Conservation (phyloP, 2,797 vertebrate species). For the Arremon brunneinucha region DNA sequence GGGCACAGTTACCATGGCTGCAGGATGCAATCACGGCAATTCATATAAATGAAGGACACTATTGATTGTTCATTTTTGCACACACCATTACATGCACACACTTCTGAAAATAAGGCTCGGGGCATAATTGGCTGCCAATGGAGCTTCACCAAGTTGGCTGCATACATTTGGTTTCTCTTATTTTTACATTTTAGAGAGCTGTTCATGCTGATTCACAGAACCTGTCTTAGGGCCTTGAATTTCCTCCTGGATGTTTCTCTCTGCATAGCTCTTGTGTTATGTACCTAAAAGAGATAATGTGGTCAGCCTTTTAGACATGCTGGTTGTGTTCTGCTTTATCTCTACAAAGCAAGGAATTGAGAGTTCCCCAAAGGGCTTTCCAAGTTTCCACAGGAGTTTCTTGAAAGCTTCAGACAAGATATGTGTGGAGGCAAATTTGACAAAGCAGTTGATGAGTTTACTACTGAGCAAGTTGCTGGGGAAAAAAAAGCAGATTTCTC, state of each 20-base stretch:
- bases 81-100: constrained; percentile 26
- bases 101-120: not conserved
- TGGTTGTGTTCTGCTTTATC: not conserved
- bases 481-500: not conserved
- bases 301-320: not conserved
- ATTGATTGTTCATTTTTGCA: constrained; percentile 39
- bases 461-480: not conserved
- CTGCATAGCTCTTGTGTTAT: not conserved
- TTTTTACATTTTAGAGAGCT: not conserved
- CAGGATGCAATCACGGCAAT: not conserved
- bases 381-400: not conserved
- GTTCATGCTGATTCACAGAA: not conserved
- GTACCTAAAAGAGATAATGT: not conserved
- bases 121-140: constrained; percentile 25
- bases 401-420: not conserved
- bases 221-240: not conserved
- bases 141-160: constrained; percentile 25
- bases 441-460: not conserved
- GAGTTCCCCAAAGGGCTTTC: not conserved
- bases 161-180: not conserved
- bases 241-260: not conserved
- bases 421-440: not conserved
- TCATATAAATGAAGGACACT: not conserved
- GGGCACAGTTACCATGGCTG: constrained; percentile 31
- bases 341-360: not conserved